Conservation (phyloP, 2,797 vertebrate species). For the Sus cebifrons region DNA sequence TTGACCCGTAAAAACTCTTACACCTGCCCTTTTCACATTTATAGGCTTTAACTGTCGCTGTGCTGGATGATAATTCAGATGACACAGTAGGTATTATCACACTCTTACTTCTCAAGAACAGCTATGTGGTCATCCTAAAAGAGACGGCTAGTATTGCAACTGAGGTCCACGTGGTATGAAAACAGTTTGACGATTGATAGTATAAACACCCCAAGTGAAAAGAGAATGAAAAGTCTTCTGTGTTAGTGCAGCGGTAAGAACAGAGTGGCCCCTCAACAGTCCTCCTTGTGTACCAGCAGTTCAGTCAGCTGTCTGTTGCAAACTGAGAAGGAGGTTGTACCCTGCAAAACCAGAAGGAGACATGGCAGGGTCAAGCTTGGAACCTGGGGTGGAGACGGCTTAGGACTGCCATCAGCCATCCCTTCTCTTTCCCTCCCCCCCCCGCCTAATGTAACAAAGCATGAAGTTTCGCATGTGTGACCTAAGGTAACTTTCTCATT, state of each 20-base stretch:
- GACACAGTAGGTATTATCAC: not conserved
- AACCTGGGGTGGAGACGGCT: not conserved
- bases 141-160: not conserved
- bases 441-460: not conserved
- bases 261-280: not conserved
- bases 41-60: not conserved
- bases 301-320: not conserved
- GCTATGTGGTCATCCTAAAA: not conserved
- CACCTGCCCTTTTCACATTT: not conserved
- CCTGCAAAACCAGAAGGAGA: not conserved
- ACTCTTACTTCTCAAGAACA: not conserved
- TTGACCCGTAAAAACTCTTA: not conserved
- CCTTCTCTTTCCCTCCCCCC: fast-evolving
- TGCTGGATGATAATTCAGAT: not conserved
- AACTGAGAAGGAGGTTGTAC: not conserved
- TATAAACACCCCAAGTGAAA: not conserved
- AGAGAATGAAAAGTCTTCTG: not conserved
- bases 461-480: not conserved
- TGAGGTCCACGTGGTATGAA: not conserved
- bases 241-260: not conserved
- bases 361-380: not conserved
- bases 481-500: not conserved
- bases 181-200: not conserved
- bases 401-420: not conserved
- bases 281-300: not conserved